A percentile compares a stretch with the other conserved stretches of the same genome.
Conservation (phyloP, 2,888 invertebrate species). For the Sipunculus nudus region DNA sequence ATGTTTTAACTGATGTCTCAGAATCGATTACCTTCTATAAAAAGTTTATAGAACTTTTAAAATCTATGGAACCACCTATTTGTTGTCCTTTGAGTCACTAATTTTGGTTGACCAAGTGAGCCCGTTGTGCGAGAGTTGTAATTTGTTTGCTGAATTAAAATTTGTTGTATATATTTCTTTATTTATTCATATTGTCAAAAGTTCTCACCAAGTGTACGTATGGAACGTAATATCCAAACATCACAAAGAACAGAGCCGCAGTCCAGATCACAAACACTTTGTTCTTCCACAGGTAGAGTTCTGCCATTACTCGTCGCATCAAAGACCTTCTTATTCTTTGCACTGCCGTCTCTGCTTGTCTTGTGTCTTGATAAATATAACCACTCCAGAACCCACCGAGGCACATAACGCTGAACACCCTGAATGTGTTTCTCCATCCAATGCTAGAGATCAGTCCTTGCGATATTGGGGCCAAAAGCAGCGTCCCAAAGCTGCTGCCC, state of each 20-base stretch:
- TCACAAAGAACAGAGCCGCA: constrained; percentile 45
- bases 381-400: background rate
- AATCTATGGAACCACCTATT: too few species aligned
- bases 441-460: constrained; percentile 43
- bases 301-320: constrained; percentile 37
- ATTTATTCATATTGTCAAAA: too few species aligned
- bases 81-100: too few species aligned
- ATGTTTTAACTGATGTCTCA: too few species aligned
- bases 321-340: constrained; percentile 34
- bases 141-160: too few species aligned
- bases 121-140: too few species aligned
- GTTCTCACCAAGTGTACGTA: constrained; percentile 55
- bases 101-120: too few species aligned
- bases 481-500: constrained; percentile 53
- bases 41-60: too few species aligned
- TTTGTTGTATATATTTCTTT: too few species aligned
- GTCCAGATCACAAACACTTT: constrained; percentile 52
- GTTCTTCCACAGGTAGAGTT: constrained; percentile 54
- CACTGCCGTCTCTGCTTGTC: background rate
- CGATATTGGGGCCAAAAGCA: constrained; percentile 49
- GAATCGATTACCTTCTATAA: too few species aligned
- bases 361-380: background rate
- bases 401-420: background rate
- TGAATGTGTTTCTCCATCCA: constrained; percentile 45
- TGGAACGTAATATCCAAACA: constrained; percentile 57